Conservation (phyloP, 2,113 vertebrate species). For the Junco hyemalis region DNA sequence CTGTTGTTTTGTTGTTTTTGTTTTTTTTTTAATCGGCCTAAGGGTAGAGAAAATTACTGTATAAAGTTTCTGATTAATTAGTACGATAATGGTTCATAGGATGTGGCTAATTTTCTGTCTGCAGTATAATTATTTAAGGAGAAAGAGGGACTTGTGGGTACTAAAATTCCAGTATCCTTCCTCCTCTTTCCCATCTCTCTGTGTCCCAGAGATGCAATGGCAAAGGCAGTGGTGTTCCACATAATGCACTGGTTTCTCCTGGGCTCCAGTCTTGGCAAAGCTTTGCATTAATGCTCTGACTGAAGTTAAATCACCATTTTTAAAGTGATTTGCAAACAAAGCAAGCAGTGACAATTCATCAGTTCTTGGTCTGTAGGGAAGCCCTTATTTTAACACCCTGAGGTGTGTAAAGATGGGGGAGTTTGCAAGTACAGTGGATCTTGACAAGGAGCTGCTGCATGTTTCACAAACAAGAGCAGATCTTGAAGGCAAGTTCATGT, state of each 20-base stretch:
- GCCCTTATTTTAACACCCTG: not conserved
- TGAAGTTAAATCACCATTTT: not conserved
- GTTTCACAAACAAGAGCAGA: not conserved
- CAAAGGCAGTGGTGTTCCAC: not conserved
- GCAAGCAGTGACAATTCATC: not conserved
- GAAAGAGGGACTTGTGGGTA: not conserved
- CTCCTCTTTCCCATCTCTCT: not conserved
- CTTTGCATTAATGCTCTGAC: not conserved
- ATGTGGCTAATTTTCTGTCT: not conserved
- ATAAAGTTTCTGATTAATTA: not conserved
- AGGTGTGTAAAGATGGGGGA: not conserved
- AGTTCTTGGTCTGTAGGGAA: not conserved
- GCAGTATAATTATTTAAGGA: not conserved
- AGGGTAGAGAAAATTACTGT: not conserved
- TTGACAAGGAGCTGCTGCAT: fast-evolving
- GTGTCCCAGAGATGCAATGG: not conserved
- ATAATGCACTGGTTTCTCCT: not conserved
- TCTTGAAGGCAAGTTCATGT: not conserved
- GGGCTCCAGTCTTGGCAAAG: not conserved
- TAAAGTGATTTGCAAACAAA: not conserved
- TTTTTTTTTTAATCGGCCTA: not conserved
- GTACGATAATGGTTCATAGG: not conserved
- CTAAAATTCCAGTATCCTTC: not conserved
- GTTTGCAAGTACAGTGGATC: not conserved
- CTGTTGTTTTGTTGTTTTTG: not conserved